Evolutionary conservation across 2,888 invertebrate species (phyloP), one percentile per base, ranked within the genome.

Genomic region (Mimumesa dahlbomi): DNA sequence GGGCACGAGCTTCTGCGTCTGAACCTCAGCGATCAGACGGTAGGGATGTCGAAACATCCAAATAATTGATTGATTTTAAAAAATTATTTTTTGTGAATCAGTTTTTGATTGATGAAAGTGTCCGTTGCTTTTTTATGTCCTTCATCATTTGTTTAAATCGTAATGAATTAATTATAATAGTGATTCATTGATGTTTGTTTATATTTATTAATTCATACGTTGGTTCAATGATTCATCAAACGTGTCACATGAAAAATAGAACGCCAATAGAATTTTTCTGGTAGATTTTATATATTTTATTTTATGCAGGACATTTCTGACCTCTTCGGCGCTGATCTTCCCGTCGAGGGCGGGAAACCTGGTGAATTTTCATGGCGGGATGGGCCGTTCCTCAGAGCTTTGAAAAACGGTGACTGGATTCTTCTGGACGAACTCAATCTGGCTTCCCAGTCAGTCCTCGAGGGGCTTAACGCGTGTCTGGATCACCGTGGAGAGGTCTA

Each of bases 11-110:
- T 99, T 29, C 94, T 97, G 11, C 92, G 99, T 45, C 97, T 99
- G 65, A 99, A 99, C 91, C 92, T 99, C 48, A 99, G 99, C 50
- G 99, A 99, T 86, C 99, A 99, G 91, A 99, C 99, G 34, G 96
- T 96, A 90, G 91, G 92, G 91, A 25, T 6, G 6, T 22, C 21
- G 2, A 21, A 21, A 9, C n/a, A 2, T 45, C 1, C 5, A 11
- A 1, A 1, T 14, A 5, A n/a, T 38, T 38, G 1, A 1, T 38
- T 38, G 1, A 5, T 1, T n/a, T 5, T 13, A 38, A 38, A 38
- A 1, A 3, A 19, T 38, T 22, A 14, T 1, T 31, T n/a, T n/a
- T 16, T n/a, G n/a, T n/a, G n/a, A n/a, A n/a, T n/a, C n/a, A n/a
- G n/a, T n/a, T n/a, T n/a, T n/a, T n/a, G n/a, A n/a, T n/a, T n/a